These are phyloP conservation scores for Fistularia commersonii DNA, from an alignment of 2,797 vertebrate species.

Conservation along the genomic window DNA sequence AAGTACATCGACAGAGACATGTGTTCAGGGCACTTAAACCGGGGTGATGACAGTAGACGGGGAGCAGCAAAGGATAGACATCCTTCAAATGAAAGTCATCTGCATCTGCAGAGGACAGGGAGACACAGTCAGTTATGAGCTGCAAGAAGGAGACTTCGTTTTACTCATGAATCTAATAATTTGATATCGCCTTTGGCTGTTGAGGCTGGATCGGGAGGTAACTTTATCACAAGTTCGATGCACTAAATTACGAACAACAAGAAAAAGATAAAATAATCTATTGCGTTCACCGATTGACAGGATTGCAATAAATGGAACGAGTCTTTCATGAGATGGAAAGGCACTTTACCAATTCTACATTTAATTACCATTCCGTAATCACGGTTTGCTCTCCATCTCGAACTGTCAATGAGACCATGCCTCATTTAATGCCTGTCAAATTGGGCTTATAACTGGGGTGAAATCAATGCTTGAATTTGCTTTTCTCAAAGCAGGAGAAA, in stretches of 20 bases:
- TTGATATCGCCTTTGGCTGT: background rate
- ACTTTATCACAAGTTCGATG: background rate
- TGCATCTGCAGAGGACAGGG: constrained; percentile 52
- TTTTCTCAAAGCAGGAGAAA: constrained; percentile 50
- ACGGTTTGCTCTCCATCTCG: constrained; percentile 71
- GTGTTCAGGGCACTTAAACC: constrained; percentile 41
- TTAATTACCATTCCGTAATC: constrained; percentile 72
- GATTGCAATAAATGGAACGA: constrained; percentile 37
- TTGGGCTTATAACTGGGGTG: constrained; percentile 42
- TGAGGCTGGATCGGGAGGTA: constrained; percentile 2
- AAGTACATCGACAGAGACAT: constrained; percentile 72
- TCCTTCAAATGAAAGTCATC: constrained; percentile 16
- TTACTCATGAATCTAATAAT: background rate
- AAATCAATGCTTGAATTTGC: constrained; percentile 53
- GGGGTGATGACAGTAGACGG: constrained; percentile 23
- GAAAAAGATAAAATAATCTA: constrained; percentile 11
- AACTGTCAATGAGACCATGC: constrained; percentile 64
- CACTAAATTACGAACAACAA: background rate
- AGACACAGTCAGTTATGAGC: constrained; percentile 36
- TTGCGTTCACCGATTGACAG: constrained; percentile 33
- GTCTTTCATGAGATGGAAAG: constrained; percentile 35
- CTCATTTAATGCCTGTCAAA: constrained; percentile 68
- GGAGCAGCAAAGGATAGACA: constrained; percentile 19
- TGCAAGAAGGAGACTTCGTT: background rate
- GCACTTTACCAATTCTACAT: constrained; percentile 57